These are phyloP conservation scores for Sitophilus oryzae DNA, from an alignment of 1,140 invertebrate genomes.

Conservation along the genomic window DNA sequence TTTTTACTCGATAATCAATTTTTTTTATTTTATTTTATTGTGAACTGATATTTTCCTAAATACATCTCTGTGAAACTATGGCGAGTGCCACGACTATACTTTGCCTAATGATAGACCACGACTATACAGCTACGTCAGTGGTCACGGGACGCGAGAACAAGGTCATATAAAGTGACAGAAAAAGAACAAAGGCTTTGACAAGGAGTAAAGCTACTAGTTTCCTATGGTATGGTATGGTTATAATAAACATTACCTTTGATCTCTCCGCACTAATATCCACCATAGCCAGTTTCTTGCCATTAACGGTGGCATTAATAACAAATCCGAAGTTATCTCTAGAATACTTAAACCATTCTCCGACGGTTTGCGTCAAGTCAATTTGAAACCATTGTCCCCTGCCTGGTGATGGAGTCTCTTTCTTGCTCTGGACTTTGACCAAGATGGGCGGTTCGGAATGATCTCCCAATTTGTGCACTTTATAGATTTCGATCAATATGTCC, in stretches of 20 bases:
- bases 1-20: too few relatives aligned
- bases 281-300: constrained; percentile 40
- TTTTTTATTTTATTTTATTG: too few relatives aligned
- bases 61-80: too few relatives aligned
- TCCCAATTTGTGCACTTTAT: constrained; percentile 34
- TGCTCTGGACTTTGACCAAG: constrained; percentile 26
- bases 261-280: constrained; percentile 34
- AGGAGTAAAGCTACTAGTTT: not conserved
- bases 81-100: too few relatives aligned
- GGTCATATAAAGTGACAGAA: too few relatives aligned
- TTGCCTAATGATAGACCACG: too few relatives aligned
- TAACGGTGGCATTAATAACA: constrained; percentile 58
- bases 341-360: constrained; percentile 68
- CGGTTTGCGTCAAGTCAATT: constrained; percentile 68
- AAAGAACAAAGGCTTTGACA: too few relatives aligned
- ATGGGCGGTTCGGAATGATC: constrained; percentile 31
- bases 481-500: constrained; percentile 35
- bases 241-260: constrained; percentile 25
- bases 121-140: too few relatives aligned
- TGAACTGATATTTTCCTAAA: too few relatives aligned
- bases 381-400: constrained; percentile 63
- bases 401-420: constrained; percentile 33
- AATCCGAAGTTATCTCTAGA: constrained; percentile 68
- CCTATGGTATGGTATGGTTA: not conserved
- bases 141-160: too few relatives aligned